Conservation (phyloP, 2,113 vertebrate species). For the Formicarius rufipectus region DNA sequence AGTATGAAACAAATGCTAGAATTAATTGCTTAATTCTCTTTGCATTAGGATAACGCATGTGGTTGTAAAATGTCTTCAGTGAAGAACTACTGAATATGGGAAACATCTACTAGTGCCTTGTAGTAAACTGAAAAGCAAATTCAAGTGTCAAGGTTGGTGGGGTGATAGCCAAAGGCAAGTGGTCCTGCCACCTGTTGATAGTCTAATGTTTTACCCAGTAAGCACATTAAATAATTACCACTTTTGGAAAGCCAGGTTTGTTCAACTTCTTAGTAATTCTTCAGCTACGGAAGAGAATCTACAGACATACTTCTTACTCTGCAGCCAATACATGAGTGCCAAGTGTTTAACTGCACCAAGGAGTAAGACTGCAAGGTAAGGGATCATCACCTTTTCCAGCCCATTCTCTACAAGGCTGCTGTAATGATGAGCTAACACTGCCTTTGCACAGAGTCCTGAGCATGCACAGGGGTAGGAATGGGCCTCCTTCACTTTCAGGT, state of each 20-base stretch:
- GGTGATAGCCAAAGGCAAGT: background rate
- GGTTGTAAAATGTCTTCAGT: constrained; percentile 1
- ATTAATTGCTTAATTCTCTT: constrained; percentile 60
- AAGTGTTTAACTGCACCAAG: background rate
- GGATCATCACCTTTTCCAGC: background rate
- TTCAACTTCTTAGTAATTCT: background rate
- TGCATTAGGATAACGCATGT: constrained; percentile 11
- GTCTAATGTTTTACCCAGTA: background rate
- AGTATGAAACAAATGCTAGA: constrained; percentile 8
- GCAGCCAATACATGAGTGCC: accelerated
- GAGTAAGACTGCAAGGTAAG: background rate
- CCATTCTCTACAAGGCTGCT: background rate
- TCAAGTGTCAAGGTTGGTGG: constrained; percentile 12
- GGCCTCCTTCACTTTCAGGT: background rate
- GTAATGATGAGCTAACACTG: background rate
- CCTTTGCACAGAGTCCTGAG: background rate
- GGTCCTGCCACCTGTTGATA: background rate
- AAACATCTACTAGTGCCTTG: background rate
- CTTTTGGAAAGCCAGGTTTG: background rate
- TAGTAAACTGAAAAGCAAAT: constrained; percentile 34
- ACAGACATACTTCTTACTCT: background rate
- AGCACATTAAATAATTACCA: background rate
- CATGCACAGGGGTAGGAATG: accelerated
- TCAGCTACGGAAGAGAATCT: background rate
- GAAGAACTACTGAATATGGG: constrained; percentile 33